Base-by-base conservation (phyloP, 2,113 vertebrate genomes). In the Heterotis niloticus region DNA sequence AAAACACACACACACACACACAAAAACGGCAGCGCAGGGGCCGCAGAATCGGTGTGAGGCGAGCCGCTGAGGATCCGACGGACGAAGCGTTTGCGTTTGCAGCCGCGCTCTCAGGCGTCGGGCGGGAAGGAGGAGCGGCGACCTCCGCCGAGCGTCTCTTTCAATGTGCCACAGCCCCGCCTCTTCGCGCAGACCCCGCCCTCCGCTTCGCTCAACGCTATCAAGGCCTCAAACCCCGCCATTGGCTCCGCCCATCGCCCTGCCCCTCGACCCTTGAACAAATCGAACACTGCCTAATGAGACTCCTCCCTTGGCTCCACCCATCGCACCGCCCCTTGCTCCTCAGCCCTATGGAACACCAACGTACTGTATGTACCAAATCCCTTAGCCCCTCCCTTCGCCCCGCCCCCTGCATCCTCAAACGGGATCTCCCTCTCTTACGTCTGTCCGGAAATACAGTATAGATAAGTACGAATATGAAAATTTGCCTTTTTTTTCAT, bases 41-140 rank as follows among this genome's bases (percentile, higher is more conserved):
- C 29, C 64, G 75, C 14, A 2, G 17, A 11, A 71, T 77, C 77
- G 24, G 64, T 62, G 74, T 26, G 18, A 62, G 10, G 26, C 16
- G 57, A 75, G 26, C n/a, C n/a, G n/a, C n/a, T n/a, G n/a, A 26
- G n/a, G 14, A 52, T n/a, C 24, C 7, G 44, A 20, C 44, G 24
- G 29, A 4, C 57, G 75, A 18, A 1, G 4, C 68, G 75, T 75
- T 80, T 80, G 20, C 59, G 51, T 26, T 75, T 79, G 83, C 84
- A 87, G 84, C 79, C 87, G 88, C 91, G 84, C 90, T 89, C 88
- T 84, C 89, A 87, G 82, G 64, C 79, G 76, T 77, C 65, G 85
- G 85, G 85, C 85, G 82, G 83, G 86, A 69, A 83, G 28, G 84
- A 85, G 78, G 75, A 76, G 81, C 57, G 56, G 70, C 67, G 20